phyloP scores from a whole-genome alignment of 2,888 invertebrate genomes.

The Cylindroiulus punctatus region DNA sequence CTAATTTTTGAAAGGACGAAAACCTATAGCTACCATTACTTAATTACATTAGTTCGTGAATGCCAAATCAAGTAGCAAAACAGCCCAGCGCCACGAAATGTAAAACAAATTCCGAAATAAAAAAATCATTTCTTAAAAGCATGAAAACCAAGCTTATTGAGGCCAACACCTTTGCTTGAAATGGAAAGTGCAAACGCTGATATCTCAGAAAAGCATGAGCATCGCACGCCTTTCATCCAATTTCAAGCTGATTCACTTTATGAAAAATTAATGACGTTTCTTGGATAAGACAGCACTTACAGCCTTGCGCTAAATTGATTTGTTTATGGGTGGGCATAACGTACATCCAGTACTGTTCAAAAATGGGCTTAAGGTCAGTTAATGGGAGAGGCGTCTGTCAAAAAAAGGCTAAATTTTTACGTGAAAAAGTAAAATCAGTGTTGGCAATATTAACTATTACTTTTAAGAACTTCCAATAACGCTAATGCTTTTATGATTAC shows the following conservation, averaged over 20 bases:
- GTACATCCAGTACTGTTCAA: background rate
- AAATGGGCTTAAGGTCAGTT: conserved; percentile 30
- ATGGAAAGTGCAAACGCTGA: conserved; percentile 25
- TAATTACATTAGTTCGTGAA: conserved; percentile 43
- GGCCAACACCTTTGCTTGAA: conserved; percentile 43
- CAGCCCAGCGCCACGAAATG: background rate
- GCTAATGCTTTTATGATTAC: too few species aligned
- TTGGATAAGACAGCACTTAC: conserved; percentile 42
- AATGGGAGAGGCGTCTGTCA: background rate
- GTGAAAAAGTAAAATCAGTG: background rate
- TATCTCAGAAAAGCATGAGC: conserved; percentile 9
- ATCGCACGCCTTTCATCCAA: conserved; percentile 43
- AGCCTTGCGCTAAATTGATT: conserved; percentile 24
- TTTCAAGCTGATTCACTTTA: conserved; percentile 47
- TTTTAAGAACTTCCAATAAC: too few species aligned
- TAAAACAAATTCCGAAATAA: background rate
- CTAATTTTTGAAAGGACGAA: conserved; percentile 29
- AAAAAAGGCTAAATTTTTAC: background rate
- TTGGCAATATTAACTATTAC: background rate
- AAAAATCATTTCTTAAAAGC: background rate
- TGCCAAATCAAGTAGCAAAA: conserved; percentile 15
- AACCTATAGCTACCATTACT: conserved; percentile 26
- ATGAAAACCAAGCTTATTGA: conserved; percentile 36
- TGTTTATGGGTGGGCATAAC: conserved; percentile 32
- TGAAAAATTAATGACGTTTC: conserved; percentile 38